Evolutionary conservation across 2,113 vertebrate genomes (phyloP).

Genomic region (Plectropomus leopardus): DNA sequence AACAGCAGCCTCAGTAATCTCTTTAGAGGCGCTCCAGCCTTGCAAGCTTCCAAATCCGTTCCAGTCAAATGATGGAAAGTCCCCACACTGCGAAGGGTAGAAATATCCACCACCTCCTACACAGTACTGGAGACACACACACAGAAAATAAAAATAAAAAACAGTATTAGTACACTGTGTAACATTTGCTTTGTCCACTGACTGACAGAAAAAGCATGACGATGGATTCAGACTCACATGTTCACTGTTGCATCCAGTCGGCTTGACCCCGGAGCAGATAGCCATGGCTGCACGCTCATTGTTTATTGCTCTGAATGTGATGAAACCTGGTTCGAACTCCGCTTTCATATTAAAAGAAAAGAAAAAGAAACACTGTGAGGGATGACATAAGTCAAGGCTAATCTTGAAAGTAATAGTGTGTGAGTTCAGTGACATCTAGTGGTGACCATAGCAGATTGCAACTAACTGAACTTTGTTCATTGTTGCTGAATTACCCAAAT

Average conservation of each 20-base stretch:
- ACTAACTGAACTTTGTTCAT: too few species aligned
- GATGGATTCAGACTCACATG: constrained; percentile 9
- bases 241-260: constrained; percentile 1
- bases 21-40: constrained; percentile 39
- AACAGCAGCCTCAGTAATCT: constrained; percentile 43
- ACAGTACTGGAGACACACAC: constrained; percentile 34
- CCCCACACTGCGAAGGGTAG: not conserved
- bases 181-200: not conserved
- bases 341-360: constrained; percentile 1
- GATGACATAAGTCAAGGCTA: not conserved
- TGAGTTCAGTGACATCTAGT: too few species aligned
- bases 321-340: constrained; percentile 42
- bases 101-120: constrained; percentile 52
- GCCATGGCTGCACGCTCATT: constrained; percentile 19
- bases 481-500: too few species aligned
- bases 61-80: constrained; percentile 37
- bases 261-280: constrained; percentile 51
- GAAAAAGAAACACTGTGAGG: not conserved
- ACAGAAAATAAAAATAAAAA: not conserved
- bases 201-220: not conserved
- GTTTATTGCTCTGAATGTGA: constrained; percentile 55
- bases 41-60: not conserved
- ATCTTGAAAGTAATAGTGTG: too few species aligned
- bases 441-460: too few species aligned
- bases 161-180: not conserved